Conservation (phyloP, 2,113 vertebrate species). For the Coracopsis vasa region DNA sequence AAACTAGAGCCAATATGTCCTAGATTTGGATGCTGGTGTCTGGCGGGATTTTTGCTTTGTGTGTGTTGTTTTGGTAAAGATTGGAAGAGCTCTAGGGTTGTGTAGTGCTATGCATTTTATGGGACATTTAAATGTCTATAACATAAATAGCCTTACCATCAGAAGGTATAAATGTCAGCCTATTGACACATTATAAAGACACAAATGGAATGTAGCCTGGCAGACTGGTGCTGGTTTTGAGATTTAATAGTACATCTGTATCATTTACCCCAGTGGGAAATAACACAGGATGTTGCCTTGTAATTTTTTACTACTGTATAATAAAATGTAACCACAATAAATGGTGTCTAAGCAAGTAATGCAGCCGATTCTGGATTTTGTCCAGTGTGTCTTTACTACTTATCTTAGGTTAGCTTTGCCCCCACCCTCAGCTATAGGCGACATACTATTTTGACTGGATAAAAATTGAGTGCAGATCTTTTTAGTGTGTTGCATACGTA, state of each 20-base stretch:
- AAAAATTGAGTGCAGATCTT: background rate
- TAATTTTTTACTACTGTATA: conserved; percentile 74
- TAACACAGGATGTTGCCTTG: conserved; percentile 68
- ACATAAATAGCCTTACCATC: conserved; percentile 34
- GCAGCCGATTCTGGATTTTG: conserved; percentile 50
- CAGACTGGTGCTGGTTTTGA: conserved; percentile 11
- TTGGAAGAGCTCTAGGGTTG: background rate
- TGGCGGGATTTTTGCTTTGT: background rate
- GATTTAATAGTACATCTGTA: conserved; percentile 70
- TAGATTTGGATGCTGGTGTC: background rate
- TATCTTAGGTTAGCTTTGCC: background rate
- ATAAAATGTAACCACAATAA: conserved; percentile 77
- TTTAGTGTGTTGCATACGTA: accelerated
- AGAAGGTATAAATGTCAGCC: conserved; percentile 50
- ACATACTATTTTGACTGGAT: background rate
- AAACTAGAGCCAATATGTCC: background rate
- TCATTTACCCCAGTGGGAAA: conserved; percentile 71
- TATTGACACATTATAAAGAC: conserved; percentile 59
- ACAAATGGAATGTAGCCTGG: conserved; percentile 44
- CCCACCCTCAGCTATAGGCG: background rate
- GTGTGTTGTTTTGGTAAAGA: background rate
- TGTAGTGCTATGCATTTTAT: conserved; percentile 2
- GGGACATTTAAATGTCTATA: conserved; percentile 23
- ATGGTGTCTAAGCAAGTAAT: conserved; percentile 69
- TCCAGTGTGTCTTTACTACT: conserved; percentile 63